A percentile compares a stretch with the other conserved stretches of the same genome.
Evolutionary conservation across 2,113 vertebrate species (phyloP).

Genomic region (Syngnathoides biaculeatus): DNA sequence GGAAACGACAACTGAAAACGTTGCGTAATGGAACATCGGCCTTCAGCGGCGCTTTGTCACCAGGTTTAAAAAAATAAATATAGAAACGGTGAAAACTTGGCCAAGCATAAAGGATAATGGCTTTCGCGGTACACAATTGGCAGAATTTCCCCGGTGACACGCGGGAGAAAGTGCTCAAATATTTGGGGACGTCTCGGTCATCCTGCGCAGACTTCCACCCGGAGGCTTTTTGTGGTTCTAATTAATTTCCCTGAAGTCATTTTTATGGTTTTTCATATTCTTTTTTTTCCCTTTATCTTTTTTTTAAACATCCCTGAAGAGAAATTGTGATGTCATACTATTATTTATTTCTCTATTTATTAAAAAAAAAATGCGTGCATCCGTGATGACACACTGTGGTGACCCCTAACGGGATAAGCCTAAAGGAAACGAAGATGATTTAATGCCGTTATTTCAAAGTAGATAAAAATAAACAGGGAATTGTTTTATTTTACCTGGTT

Average conservation of each 20-base stretch:
- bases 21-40: constrained; percentile 53
- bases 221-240: constrained; percentile 46
- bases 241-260: constrained; percentile 62
- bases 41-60: constrained; percentile 39
- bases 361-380: too few relatives aligned
- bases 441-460: not conserved
- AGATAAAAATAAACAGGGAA: not conserved
- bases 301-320: constrained; percentile 13
- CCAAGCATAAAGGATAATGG: constrained; percentile 60
- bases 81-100: constrained; percentile 41
- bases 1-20: constrained; percentile 47
- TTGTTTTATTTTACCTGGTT: not conserved
- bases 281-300: constrained; percentile 41
- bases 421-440: too few relatives aligned
- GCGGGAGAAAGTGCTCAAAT: constrained; percentile 60
- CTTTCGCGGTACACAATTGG: constrained; percentile 49
- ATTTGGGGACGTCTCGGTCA: constrained; percentile 52
- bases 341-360: too few relatives aligned
- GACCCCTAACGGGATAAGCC: too few relatives aligned
- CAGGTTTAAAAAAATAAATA: not conserved
- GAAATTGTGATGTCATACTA: not conserved
- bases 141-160: constrained; percentile 63
- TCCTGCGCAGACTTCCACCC: constrained; percentile 45
- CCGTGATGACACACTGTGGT: too few relatives aligned
- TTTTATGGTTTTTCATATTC: constrained; percentile 51